Percentiles rank a stretch among this genome's conserved stretches.
phyloP scores from a whole-genome alignment of 2,888 invertebrate species.

The Cheilosia grossa region DNA sequence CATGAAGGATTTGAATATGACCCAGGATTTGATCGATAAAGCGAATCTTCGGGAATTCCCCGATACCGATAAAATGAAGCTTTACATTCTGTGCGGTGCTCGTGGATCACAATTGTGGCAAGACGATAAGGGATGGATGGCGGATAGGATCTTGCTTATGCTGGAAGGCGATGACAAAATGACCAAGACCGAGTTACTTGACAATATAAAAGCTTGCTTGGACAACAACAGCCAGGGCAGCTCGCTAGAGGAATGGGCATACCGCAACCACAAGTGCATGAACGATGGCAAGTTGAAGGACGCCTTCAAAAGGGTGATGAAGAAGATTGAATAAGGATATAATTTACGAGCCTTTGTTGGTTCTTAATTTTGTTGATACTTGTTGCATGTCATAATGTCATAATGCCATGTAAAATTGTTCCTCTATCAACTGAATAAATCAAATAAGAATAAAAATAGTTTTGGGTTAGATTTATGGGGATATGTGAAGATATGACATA shows the following conservation, averaged over 20 bases:
- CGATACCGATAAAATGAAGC: slow-evolving; percentile 18
- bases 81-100: slow-evolving; percentile 49
- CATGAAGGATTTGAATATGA: slow-evolving; percentile 15
- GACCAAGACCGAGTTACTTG: slow-evolving; percentile 15
- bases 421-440: no score
- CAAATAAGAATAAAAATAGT: no score
- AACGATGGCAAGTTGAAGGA: slow-evolving; percentile 14
- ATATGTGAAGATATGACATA: no score
- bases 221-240: slow-evolving; percentile 53
- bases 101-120: slow-evolving; percentile 49
- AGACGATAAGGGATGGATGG: slow-evolving; percentile 38
- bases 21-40: slow-evolving; percentile 35
- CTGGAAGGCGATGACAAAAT: slow-evolving; percentile 12
- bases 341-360: no score
- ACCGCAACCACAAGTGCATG: slow-evolving; percentile 40
- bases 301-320: slow-evolving; percentile 9
- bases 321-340: slow-evolving; percentile 30
- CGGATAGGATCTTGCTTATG: slow-evolving; percentile 28
- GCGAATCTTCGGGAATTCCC: slow-evolving; percentile 35
- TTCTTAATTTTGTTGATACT: no score
- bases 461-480: no score
- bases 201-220: slow-evolving; percentile 30
- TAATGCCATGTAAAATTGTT: no score
- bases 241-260: slow-evolving; percentile 41
- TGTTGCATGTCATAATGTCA: no score